Evolutionary conservation across 2,888 invertebrate genomes (phyloP).

Genomic region (Gerris lacustris): DNA sequence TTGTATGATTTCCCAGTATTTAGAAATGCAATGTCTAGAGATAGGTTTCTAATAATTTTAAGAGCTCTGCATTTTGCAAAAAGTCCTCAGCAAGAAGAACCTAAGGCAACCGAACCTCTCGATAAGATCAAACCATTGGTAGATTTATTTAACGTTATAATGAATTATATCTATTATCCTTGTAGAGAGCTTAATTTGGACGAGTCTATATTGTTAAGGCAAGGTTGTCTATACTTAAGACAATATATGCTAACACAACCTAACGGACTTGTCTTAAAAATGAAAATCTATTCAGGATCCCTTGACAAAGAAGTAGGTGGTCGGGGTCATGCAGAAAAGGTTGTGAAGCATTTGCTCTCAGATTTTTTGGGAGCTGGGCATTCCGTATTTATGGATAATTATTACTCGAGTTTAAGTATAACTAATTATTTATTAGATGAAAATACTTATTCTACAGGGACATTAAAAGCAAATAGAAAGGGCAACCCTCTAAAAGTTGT

Average conservation of each 20-base stretch:
- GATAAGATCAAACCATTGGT: not conserved
- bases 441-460: conserved; percentile 35
- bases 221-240: not conserved
- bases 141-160: not conserved
- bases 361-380: conserved; percentile 32
- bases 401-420: conserved; percentile 32
- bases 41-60: not conserved
- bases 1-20: not conserved
- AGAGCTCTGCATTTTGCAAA: not conserved
- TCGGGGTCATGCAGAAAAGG: conserved; percentile 23
- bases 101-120: not conserved
- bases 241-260: conserved; percentile 25
- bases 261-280: conserved; percentile 29
- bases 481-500: conserved; percentile 27
- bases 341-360: conserved; percentile 33
- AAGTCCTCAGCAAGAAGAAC: not conserved
- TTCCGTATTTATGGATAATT: conserved; percentile 34
- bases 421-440: conserved; percentile 30
- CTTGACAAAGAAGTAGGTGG: conserved; percentile 12
- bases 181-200: not conserved
- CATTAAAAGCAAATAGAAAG: conserved; percentile 29
- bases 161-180: not conserved
- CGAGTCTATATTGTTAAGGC: not conserved
- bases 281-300: conserved; percentile 32
- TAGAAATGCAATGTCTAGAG: not conserved